phyloP scores from a whole-genome alignment of 2,113 vertebrate genomes.

The Pygoscelis adeliae region DNA sequence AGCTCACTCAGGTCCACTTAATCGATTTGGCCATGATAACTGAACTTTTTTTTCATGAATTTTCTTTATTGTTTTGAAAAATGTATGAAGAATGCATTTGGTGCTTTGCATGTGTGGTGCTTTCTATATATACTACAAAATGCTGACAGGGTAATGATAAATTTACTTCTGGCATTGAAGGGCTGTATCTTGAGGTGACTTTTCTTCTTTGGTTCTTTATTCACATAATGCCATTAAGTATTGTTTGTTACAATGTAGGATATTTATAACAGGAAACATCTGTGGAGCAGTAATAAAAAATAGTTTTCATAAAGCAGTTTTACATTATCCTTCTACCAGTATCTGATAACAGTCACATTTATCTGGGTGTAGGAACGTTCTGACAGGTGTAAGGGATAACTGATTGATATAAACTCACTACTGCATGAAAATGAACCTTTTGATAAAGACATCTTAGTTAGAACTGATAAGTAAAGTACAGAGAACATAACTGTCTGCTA shows the following conservation, averaged over 20 bases:
- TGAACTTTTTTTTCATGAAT: constrained; percentile 63
- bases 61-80: constrained; percentile 72
- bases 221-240: constrained; percentile 78
- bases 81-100: constrained; percentile 72
- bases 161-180: constrained; percentile 73
- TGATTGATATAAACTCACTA: constrained; percentile 87
- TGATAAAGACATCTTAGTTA: constrained; percentile 83
- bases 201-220: constrained; percentile 79
- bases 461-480: constrained; percentile 85
- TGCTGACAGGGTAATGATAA: constrained; percentile 64
- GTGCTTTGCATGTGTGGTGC: constrained; percentile 48
- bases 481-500: constrained; percentile 75
- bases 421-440: constrained; percentile 87
- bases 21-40: constrained; percentile 1
- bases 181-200: constrained; percentile 71
- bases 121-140: constrained; percentile 63
- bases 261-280: constrained; percentile 84
- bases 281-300: constrained; percentile 80
- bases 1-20: neutral
- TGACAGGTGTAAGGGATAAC: constrained; percentile 87
- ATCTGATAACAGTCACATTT: constrained; percentile 86
- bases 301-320: constrained; percentile 71
- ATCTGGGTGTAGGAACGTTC: constrained; percentile 82
- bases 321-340: constrained; percentile 84
- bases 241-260: constrained; percentile 79